These are phyloP conservation scores for Epistrophe grossulariae DNA, from an alignment of 2,888 invertebrate genomes.

Conservation along the genomic window DNA sequence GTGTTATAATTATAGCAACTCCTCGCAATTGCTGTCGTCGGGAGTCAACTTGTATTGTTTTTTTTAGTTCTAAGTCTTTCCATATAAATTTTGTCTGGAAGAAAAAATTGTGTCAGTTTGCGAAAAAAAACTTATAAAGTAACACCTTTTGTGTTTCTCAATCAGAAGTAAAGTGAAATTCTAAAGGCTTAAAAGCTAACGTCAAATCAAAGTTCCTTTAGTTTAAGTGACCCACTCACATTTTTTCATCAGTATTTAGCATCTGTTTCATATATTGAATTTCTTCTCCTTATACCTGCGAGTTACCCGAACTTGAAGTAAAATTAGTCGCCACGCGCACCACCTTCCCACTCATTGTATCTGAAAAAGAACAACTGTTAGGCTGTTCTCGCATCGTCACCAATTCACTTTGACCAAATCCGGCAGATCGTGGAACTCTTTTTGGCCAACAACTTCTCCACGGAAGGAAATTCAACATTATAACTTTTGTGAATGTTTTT, in stretches of 20 bases:
- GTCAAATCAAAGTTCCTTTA: background rate
- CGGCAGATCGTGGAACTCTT: constrained; percentile 49
- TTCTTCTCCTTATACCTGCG: background rate
- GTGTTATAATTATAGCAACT: too few species aligned
- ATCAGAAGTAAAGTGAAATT: background rate
- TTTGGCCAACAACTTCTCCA: constrained; percentile 64
- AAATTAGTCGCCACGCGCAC: constrained; percentile 58
- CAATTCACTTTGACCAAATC: constrained; percentile 68
- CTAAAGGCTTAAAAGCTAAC: background rate
- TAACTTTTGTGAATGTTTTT: constrained; percentile 32
- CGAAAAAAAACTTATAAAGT: too few species aligned
- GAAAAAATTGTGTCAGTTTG: too few species aligned
- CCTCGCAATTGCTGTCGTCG: too few species aligned
- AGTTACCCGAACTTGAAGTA: background rate
- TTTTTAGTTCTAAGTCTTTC: background rate
- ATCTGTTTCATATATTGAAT: background rate
- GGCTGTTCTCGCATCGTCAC: constrained; percentile 59
- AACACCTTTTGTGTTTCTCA: background rate
- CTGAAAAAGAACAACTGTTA: constrained; percentile 52
- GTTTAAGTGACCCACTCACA: background rate
- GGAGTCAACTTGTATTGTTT: too few species aligned
- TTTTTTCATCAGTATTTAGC: background rate
- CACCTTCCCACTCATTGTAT: constrained; percentile 52
- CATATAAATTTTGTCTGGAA: too few species aligned
- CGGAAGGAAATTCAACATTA: constrained; percentile 71